These are phyloP conservation scores for Oscheius myriophilus DNA, from an alignment of 2,888 invertebrate species.

Conservation along the genomic window DNA sequence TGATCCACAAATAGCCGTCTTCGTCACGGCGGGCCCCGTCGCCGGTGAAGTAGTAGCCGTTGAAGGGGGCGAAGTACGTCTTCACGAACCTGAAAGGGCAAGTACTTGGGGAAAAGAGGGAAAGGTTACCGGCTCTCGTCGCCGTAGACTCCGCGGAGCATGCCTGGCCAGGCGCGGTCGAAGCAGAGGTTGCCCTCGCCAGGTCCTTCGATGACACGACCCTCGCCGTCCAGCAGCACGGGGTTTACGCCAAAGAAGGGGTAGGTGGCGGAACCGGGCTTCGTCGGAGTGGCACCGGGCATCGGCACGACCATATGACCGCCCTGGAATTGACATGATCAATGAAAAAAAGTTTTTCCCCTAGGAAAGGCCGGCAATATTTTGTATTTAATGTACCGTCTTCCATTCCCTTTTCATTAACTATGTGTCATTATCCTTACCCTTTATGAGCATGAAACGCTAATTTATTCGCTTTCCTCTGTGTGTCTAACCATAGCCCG, in stretches of 20 bases:
- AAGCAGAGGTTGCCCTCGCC: conserved; percentile 77
- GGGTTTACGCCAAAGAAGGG: conserved; percentile 97
- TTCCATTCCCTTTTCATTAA: no score
- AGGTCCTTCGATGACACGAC: conserved; percentile 56
- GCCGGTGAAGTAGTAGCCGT: conserved; percentile 95
- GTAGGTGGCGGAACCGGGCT: conserved; percentile 96
- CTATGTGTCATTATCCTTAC: no score
- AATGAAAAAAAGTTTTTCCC: no score
- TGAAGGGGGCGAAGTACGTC: conserved; percentile 93
- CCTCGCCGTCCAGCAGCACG: conserved; percentile 85
- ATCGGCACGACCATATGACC: conserved; percentile 95
- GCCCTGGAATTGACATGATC: conserved; percentile 74
- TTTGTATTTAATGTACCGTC: no score
- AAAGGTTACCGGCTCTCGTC: conserved; percentile 80
- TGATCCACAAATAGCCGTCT: conserved; percentile 81
- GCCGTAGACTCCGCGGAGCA: conserved; percentile 92
- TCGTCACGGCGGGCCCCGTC: conserved; percentile 82
- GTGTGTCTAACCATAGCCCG: no score
- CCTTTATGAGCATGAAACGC: no score
- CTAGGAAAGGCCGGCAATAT: background rate
- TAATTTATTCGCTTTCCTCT: no score
- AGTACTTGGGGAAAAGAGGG: background rate
- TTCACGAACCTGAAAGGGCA: conserved; percentile 78
- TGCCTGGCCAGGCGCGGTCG: conserved; percentile 94
- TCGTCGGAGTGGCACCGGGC: conserved; percentile 94